Percentiles rank a stretch among this genome's conserved stretches.
Evolutionary conservation across 2,797 vertebrate genomes (phyloP).

Genomic region (Aulostomus chinensis): DNA sequence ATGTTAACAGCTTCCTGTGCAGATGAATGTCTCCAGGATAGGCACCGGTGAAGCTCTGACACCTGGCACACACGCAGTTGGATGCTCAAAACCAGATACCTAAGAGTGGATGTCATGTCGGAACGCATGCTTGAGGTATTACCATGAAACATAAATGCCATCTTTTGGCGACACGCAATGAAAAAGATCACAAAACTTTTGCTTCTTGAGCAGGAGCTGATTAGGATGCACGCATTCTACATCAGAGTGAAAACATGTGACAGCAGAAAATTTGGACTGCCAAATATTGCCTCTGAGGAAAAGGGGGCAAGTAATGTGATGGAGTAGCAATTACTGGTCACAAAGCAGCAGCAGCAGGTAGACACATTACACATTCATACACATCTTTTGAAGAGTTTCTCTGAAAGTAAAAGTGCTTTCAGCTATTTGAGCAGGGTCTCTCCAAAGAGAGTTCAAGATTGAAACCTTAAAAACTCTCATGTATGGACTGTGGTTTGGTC

Average conservation of each 20-base stretch:
- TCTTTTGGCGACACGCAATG: too few species aligned
- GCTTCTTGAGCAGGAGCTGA: constrained; percentile 8
- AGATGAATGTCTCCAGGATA: constrained; percentile 35
- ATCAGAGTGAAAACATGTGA: constrained; percentile 6
- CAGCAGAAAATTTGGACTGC: constrained; percentile 21
- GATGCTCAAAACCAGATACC: too few species aligned
- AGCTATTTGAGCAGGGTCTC: too few species aligned
- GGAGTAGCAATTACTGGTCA: constrained; percentile 24
- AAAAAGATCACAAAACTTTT: background rate
- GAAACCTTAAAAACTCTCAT: too few species aligned
- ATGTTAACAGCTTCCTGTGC: constrained; percentile 20
- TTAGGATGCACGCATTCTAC: background rate
- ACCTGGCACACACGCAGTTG: constrained; percentile 5
- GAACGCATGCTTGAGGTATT: too few species aligned
- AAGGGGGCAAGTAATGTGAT: constrained; percentile 14
- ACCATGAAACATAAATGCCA: too few species aligned
- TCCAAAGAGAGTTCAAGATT: too few species aligned
- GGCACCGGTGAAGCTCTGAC: constrained; percentile 1
- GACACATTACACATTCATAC: too few species aligned
- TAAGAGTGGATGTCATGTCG: too few species aligned
- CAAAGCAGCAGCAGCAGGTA: too few species aligned
- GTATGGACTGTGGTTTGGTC: too few species aligned
- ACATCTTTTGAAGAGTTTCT: constrained; percentile 12
- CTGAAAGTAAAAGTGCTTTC: constrained; percentile 1
- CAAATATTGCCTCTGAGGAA: constrained; percentile 20